Percentiles rank a stretch among this genome's conserved stretches.
Evolutionary conservation across 2,888 invertebrate genomes (phyloP).

Genomic region (Suillia variegata): DNA sequence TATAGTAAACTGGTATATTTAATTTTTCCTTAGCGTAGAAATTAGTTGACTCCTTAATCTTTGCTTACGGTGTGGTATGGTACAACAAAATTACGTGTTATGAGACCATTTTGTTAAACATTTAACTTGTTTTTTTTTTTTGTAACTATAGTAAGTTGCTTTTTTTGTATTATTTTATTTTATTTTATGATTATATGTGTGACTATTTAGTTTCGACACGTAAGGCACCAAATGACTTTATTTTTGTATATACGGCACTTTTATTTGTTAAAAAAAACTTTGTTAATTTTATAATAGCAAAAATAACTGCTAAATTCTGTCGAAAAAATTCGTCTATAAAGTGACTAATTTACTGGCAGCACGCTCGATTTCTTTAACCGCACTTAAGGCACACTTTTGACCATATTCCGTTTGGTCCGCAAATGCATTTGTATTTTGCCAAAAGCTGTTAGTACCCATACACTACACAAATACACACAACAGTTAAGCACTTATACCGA

Average conservation of each 20-base stretch:
- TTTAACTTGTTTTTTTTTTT: conserved; percentile 4
- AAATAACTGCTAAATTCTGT: too few species aligned
- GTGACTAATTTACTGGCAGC: conserved; percentile 13
- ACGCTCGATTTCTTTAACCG: background rate
- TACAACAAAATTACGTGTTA: too few species aligned
- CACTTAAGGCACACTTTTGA: conserved; percentile 4
- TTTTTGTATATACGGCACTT: conserved; percentile 11
- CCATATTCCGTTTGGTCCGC: too few species aligned
- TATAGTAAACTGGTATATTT: conserved; percentile 25
- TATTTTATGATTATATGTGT: conserved; percentile 1
- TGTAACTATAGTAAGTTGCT: background rate
- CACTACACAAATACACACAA: background rate
- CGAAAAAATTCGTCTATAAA: background rate
- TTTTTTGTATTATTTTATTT: background rate
- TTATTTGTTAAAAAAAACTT: too few species aligned
- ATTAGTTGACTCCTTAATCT: too few species aligned
- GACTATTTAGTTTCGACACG: background rate
- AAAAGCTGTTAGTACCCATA: conserved; percentile 11
- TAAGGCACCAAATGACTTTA: background rate
- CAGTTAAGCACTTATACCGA: background rate
- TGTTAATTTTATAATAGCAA: too few species aligned
- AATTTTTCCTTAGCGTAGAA: conserved; percentile 9
- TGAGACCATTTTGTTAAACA: too few species aligned
- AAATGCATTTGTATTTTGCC: conserved; percentile 6
- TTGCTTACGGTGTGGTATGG: too few species aligned